Conservation (phyloP, 2,888 invertebrate species). For the Odontocolon sp. region DNA sequence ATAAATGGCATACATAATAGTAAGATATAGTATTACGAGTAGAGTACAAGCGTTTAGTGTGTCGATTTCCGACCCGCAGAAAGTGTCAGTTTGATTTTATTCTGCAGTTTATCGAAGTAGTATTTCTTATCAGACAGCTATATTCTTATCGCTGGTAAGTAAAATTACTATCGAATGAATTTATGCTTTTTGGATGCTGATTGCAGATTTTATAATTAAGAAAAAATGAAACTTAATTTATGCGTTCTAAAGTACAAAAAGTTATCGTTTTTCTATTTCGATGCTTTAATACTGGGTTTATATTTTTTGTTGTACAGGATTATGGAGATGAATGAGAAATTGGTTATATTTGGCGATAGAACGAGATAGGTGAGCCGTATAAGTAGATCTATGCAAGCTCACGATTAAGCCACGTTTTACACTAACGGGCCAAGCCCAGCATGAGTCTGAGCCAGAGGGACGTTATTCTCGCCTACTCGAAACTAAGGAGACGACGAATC, state of each 20-base stretch:
- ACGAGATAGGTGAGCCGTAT: constrained; percentile 22
- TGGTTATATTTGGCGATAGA: constrained; percentile 36
- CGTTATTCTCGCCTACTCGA: constrained; percentile 41
- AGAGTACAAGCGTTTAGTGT: too few species aligned
- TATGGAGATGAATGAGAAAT: neutral
- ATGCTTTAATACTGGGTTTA: too few species aligned
- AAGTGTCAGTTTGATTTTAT: too few species aligned
- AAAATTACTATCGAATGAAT: too few species aligned
- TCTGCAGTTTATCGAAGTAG: too few species aligned
- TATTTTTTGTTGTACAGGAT: neutral
- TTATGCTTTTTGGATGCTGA: neutral
- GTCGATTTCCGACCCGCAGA: too few species aligned
- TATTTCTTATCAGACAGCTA: too few species aligned
- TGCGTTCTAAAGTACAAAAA: neutral
- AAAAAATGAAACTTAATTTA: neutral
- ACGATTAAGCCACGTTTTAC: neutral
- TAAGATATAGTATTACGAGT: too few species aligned
- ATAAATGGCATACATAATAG: neutral
- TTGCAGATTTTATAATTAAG: neutral
- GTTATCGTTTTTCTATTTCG: too few species aligned
- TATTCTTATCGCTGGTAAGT: too few species aligned
- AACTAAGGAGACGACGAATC: constrained; percentile 31
- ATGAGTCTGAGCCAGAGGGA: constrained; percentile 10
- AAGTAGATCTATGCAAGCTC: constrained; percentile 19
- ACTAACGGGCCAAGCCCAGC: constrained; percentile 1